Evolutionary conservation across 2,113 vertebrate genomes (phyloP).

Genomic region (Cyprichromis sp.): DNA sequence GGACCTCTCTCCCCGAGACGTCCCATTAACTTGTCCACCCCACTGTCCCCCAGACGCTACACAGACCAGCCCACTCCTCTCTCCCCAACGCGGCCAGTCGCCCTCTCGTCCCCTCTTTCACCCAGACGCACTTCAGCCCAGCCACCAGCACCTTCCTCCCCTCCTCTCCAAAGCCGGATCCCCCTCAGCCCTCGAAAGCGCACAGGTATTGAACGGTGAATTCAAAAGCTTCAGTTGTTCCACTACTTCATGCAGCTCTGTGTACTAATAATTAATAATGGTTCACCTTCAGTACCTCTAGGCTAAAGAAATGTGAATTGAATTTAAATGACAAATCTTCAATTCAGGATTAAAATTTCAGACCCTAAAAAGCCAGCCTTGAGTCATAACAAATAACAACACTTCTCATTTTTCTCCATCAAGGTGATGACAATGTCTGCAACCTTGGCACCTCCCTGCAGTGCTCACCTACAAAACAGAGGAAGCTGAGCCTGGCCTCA

Average conservation of each 20-base stretch:
- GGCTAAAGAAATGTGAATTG: not conserved
- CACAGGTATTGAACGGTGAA: conserved; percentile 66
- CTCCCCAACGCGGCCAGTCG: not conserved
- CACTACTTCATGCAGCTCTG: not conserved
- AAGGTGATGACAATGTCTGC: conserved; percentile 87
- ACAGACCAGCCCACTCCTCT: not conserved
- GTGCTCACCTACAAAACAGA: conserved; percentile 83
- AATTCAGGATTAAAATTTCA: not conserved
- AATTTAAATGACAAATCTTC: not conserved
- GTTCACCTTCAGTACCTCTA: not conserved
- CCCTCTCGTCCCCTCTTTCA: not conserved
- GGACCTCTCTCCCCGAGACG: not conserved
- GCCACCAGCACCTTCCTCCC: not conserved
- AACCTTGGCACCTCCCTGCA: conserved; percentile 67
- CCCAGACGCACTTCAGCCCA: not conserved
- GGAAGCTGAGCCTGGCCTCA: conserved; percentile 47
- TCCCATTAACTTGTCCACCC: accelerated
- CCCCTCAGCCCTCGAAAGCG: conserved; percentile 91
- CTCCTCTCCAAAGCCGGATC: conserved; percentile 19
- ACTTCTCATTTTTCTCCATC: not conserved
- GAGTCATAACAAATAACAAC: not conserved
- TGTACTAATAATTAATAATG: not conserved
- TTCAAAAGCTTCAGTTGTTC: not conserved
- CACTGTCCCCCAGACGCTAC: not conserved
- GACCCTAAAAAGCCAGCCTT: accelerated